A percentile compares a stretch with the other conserved stretches of the same genome.
These are phyloP conservation scores for Agonopterix subpropinquella DNA, from an alignment of 2,888 invertebrate genomes.

Conservation along the genomic window DNA sequence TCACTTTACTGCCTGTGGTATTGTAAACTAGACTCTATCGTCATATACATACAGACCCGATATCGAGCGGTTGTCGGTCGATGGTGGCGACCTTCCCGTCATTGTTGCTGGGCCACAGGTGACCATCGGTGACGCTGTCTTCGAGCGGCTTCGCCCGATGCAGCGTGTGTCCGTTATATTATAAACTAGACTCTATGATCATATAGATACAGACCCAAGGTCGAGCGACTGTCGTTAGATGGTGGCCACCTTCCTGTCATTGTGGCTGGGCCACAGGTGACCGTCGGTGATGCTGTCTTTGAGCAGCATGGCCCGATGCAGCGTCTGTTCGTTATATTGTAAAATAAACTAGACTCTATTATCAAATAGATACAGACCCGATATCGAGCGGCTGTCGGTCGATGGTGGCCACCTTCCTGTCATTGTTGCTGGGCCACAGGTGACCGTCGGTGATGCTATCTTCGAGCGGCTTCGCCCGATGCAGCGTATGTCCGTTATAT, in stretches of 20 bases:
- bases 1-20: too few relatives aligned
- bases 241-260: conserved; percentile 65
- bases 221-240: conserved; percentile 69
- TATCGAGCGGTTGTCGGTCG: conserved; percentile 67
- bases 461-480: conserved; percentile 65
- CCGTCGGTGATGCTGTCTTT: conserved; percentile 70
- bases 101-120: conserved; percentile 70
- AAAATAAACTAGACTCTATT: not conserved
- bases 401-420: conserved; percentile 64
- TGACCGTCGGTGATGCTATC: conserved; percentile 70
- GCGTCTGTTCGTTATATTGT: conserved; percentile 70
- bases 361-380: conserved; percentile 34
- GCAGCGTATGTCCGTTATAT: conserved; percentile 47
- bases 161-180: conserved; percentile 42
- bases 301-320: conserved; percentile 64
- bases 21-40: not conserved
- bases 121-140: conserved; percentile 68
- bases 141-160: conserved; percentile 67
- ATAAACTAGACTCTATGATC: not conserved
- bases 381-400: conserved; percentile 69
- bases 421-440: conserved; percentile 70
- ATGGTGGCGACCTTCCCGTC: conserved; percentile 66
- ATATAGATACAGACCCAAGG: conserved; percentile 45
- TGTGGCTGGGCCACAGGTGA: conserved; percentile 70
- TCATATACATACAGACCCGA: conserved; percentile 40